phyloP scores from a whole-genome alignment of 2,797 vertebrate species.

The Mionectes olivaceus region DNA sequence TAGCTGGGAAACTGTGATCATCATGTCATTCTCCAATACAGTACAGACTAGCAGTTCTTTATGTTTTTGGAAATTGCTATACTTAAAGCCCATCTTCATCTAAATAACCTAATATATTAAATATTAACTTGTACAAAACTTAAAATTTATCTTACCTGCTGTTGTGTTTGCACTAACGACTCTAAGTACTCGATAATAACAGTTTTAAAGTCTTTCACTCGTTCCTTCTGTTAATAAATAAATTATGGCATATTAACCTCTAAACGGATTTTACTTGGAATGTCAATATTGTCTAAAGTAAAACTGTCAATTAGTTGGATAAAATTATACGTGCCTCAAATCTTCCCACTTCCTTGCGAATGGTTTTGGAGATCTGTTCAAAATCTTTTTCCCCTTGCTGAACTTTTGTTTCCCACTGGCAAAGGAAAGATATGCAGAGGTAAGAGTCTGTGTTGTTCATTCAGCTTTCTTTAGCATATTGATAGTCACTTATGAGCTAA shows the following conservation, averaged over 20 bases:
- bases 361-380: constrained; percentile 96
- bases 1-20: neutral
- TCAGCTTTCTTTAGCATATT: neutral
- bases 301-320: constrained; percentile 4
- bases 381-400: constrained; percentile 97
- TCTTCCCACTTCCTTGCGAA: constrained; percentile 94
- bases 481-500: neutral
- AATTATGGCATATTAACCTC: constrained; percentile 30
- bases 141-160: constrained; percentile 86
- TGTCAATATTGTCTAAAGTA: neutral
- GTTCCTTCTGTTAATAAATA: constrained; percentile 86
- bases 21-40: neutral
- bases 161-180: constrained; percentile 95
- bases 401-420: constrained; percentile 93
- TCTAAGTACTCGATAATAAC: constrained; percentile 97
- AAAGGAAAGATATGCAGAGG: constrained; percentile 65
- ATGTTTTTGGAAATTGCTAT: neutral
- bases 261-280: neutral
- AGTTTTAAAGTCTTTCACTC: constrained; percentile 97
- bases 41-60: neutral
- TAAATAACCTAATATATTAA: neutral
- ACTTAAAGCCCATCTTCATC: neutral
- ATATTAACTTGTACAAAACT: neutral
- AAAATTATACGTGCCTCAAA: constrained; percentile 89
- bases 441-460: neutral